Conservation (phyloP, 2,113 vertebrate species). For the Oreochromis spilurus region DNA sequence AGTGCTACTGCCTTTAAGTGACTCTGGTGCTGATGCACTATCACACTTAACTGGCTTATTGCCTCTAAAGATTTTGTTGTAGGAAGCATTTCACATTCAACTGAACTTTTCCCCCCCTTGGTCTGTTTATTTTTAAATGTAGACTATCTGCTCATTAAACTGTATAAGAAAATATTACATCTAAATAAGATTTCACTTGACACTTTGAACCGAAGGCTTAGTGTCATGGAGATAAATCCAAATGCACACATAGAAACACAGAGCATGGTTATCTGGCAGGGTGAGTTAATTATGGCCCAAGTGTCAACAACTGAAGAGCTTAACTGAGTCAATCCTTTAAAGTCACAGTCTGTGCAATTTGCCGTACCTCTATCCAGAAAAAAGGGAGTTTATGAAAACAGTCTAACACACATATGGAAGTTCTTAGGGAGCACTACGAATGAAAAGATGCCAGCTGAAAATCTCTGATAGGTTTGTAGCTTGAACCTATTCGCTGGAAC, state of each 20-base stretch:
- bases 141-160: background rate
- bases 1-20: conserved; percentile 13
- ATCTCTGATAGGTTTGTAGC: background rate
- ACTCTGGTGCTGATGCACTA: background rate
- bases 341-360: background rate
- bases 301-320: conserved; percentile 24
- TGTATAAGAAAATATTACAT: conserved; percentile 2
- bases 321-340: conserved; percentile 19
- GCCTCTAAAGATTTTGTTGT: background rate
- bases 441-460: background rate
- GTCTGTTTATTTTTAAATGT: background rate
- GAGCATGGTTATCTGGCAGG: background rate
- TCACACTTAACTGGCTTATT: conserved; percentile 17
- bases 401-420: background rate
- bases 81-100: background rate
- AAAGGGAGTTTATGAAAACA: background rate
- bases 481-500: too few relatives aligned
- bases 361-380: background rate
- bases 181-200: background rate
- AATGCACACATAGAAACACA: background rate
- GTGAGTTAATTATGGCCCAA: conserved; percentile 6
- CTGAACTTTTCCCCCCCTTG: background rate
- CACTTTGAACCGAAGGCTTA: background rate
- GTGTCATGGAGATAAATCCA: background rate
- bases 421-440: background rate